Percentiles rank a stretch among this genome's conserved stretches.
These are phyloP conservation scores for Tetragnatha versicolor DNA, from an alignment of 1,140 invertebrate species.

Conservation along the genomic window DNA sequence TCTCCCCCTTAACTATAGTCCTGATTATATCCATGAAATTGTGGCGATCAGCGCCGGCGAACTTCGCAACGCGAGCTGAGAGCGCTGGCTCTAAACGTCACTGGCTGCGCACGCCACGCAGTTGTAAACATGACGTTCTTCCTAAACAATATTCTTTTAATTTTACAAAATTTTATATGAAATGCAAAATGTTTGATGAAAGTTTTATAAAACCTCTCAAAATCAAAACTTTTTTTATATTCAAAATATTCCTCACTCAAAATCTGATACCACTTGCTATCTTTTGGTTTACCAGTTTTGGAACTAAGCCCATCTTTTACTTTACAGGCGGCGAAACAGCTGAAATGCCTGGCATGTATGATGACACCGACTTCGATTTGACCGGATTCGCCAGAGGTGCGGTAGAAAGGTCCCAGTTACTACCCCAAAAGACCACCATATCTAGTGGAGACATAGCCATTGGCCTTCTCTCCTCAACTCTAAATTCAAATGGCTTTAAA, in stretches of 20 bases:
- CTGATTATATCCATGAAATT: too few relatives aligned
- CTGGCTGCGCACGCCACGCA: neutral
- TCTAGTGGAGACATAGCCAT: constrained; percentile 81
- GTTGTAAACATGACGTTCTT: neutral
- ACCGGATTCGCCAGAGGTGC: constrained; percentile 95
- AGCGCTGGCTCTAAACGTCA: too few relatives aligned
- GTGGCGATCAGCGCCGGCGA: too few relatives aligned
- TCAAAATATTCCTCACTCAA: constrained; percentile 21
- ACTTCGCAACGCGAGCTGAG: too few relatives aligned
- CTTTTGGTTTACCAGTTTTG: constrained; percentile 7
- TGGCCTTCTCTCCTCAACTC: constrained; percentile 83
- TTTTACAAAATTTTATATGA: too few relatives aligned
- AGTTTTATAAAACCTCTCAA: too few relatives aligned
- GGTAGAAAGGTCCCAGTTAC: constrained; percentile 77
- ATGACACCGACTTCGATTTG: constrained; percentile 86
- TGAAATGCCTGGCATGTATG: constrained; percentile 95
- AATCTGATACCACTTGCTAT: too few relatives aligned
- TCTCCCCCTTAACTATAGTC: too few relatives aligned
- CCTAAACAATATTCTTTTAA: too few relatives aligned
- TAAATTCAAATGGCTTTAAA: constrained; percentile 97
- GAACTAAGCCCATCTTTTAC: too few relatives aligned
- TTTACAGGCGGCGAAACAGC: constrained; percentile 89
- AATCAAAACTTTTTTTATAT: neutral
- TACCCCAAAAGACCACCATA: constrained; percentile 79
- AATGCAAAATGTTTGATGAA: too few relatives aligned